Percentiles rank a stretch among this genome's conserved stretches.
Evolutionary conservation across 2,113 vertebrate species (phyloP).

Genomic region (Nettapus auritus): DNA sequence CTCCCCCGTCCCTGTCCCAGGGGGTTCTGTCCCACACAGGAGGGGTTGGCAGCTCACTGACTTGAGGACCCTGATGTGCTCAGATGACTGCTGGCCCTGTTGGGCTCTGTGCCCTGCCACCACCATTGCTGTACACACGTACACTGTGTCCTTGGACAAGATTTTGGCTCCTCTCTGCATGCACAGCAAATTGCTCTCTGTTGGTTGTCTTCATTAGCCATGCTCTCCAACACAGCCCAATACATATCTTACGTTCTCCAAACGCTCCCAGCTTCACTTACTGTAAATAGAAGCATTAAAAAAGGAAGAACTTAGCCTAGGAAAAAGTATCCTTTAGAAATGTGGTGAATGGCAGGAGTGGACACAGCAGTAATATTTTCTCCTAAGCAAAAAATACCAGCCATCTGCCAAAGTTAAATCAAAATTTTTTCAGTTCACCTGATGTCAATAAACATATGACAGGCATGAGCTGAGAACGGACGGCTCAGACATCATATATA

Average conservation of each 20-base stretch:
- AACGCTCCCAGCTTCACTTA: background rate
- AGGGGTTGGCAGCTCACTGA: background rate
- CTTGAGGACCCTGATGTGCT: fast-evolving
- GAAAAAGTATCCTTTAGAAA: background rate
- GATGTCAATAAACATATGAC: background rate
- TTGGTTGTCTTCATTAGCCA: background rate
- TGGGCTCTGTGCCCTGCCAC: background rate
- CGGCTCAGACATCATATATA: background rate
- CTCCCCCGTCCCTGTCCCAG: background rate
- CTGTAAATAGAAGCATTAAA: background rate
- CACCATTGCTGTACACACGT: background rate
- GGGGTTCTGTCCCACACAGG: background rate
- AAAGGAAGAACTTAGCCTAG: background rate
- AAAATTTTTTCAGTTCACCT: background rate
- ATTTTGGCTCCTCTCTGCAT: background rate
- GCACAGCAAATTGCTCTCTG: background rate
- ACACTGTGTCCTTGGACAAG: background rate
- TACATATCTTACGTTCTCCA: background rate
- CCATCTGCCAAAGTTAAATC: background rate
- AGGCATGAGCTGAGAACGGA: background rate
- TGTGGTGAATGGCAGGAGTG: background rate
- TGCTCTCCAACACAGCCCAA: background rate
- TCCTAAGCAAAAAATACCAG: background rate
- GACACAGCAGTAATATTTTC: background rate
- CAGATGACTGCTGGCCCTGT: fast-evolving